A percentile compares a stretch with the other conserved stretches of the same genome.
Conservation (phyloP, 2,888 invertebrate genomes). For the Temnothorax unifasciatus region DNA sequence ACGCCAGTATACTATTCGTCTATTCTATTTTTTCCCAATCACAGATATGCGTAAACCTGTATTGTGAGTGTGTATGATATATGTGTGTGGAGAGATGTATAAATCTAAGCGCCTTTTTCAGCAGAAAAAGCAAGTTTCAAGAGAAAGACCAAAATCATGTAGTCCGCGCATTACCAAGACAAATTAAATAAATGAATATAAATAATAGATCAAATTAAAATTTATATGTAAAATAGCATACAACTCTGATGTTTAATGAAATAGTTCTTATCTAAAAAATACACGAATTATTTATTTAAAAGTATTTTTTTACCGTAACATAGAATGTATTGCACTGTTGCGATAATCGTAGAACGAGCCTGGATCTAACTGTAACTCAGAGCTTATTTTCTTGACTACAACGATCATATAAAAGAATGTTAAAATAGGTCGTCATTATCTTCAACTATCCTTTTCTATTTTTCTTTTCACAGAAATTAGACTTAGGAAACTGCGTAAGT, state of each 20-base stretch:
- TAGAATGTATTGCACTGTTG: background rate
- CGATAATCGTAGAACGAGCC: background rate
- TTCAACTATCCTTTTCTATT: background rate
- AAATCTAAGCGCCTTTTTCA: background rate
- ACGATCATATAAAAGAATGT: background rate
- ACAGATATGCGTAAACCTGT: background rate
- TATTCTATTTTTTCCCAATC: conserved; percentile 1
- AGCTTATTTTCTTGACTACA: conserved; percentile 9
- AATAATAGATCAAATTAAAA: background rate
- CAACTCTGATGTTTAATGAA: background rate
- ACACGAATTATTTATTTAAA: conserved; percentile 12
- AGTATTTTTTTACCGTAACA: conserved; percentile 14
- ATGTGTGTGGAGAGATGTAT: background rate
- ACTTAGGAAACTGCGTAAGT: conserved; percentile 4
- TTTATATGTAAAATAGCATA: conserved; percentile 2
- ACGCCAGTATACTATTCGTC: background rate
- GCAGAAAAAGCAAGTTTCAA: background rate
- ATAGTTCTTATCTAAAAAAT: background rate
- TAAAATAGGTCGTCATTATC: background rate
- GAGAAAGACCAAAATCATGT: conserved; percentile 1
- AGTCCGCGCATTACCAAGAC: background rate
- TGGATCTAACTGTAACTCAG: conserved; percentile 6
- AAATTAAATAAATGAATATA: conserved; percentile 16
- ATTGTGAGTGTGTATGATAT: background rate
- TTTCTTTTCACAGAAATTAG: conserved; percentile 12